phyloP scores from a whole-genome alignment of 1,140 invertebrate species.

The Dufourea novaeangliae region DNA sequence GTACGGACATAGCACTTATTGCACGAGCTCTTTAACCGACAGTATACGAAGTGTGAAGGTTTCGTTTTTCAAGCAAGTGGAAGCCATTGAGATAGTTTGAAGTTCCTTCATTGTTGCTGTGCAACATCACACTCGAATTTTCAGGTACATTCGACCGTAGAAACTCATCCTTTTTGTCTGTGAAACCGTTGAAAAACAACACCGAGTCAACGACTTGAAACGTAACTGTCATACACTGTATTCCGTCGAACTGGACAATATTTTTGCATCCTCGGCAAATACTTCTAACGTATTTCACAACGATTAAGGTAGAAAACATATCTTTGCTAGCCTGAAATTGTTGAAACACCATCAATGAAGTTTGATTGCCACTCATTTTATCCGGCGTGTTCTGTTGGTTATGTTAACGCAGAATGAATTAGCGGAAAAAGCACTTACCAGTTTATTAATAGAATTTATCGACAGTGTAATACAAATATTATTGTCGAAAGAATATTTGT shows the following conservation, averaged over 20 bases:
- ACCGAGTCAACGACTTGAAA: neutral
- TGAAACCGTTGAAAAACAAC: neutral
- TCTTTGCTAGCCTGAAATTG: neutral
- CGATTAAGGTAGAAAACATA: neutral
- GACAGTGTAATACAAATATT: neutral
- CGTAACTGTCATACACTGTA: slow-evolving; percentile 5
- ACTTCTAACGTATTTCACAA: neutral
- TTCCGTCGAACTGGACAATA: slow-evolving; percentile 7
- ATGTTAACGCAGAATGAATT: slow-evolving; percentile 50
- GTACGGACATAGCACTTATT: neutral
- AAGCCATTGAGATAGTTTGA: slow-evolving; percentile 38
- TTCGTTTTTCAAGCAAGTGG: slow-evolving; percentile 22
- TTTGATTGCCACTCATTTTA: neutral
- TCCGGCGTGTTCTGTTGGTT: slow-evolving; percentile 46
- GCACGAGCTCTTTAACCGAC: neutral
- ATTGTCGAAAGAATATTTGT: neutral
- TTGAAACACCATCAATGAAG: neutral
- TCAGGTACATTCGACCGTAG: slow-evolving; percentile 15
- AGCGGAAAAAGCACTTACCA: slow-evolving; percentile 19
- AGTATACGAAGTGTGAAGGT: neutral
- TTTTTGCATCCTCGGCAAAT: slow-evolving; percentile 2
- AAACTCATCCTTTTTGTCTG: neutral
- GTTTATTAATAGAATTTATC: neutral
- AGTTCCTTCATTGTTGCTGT: slow-evolving; percentile 15
- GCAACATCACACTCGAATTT: neutral